Percentiles rank a stretch among this genome's conserved stretches.
phyloP scores from a whole-genome alignment of 2,113 vertebrate genomes.

The Oreocharis arfaki region DNA sequence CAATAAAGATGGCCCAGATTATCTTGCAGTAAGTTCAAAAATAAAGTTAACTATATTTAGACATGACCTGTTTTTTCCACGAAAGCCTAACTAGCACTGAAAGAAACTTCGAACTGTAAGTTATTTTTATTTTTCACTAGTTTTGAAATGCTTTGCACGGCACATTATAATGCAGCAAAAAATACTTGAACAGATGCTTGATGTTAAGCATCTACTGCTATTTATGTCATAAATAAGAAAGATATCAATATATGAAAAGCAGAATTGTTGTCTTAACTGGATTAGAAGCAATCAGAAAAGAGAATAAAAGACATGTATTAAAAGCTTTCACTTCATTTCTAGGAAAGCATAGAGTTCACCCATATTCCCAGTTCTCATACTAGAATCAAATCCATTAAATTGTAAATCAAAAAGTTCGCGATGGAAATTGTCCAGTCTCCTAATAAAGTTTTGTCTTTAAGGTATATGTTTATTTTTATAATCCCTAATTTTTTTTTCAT shows the following conservation, averaged over 20 bases:
- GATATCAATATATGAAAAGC: neutral
- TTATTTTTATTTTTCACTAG: neutral
- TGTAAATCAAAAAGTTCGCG: neutral
- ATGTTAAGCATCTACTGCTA: neutral
- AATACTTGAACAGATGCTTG: neutral
- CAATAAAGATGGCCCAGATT: constrained; percentile 78
- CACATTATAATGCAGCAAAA: neutral
- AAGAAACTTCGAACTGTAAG: neutral
- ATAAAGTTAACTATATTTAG: neutral
- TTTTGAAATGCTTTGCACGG: neutral
- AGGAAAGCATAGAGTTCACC: neutral
- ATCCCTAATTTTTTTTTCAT: neutral
- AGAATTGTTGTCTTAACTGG: neutral
- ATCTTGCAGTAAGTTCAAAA: constrained; percentile 80
- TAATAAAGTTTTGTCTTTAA: neutral
- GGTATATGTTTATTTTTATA: neutral
- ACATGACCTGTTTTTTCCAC: neutral
- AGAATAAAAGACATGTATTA: neutral
- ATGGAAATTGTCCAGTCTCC: neutral
- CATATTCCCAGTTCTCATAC: neutral
- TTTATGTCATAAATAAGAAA: neutral
- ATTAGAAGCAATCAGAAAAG: neutral
- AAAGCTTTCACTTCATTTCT: neutral
- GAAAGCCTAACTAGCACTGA: neutral
- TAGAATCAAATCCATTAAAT: neutral